These are phyloP conservation scores for Euleptes europaea DNA, from an alignment of 2,113 vertebrate species.

Conservation along the genomic window DNA sequence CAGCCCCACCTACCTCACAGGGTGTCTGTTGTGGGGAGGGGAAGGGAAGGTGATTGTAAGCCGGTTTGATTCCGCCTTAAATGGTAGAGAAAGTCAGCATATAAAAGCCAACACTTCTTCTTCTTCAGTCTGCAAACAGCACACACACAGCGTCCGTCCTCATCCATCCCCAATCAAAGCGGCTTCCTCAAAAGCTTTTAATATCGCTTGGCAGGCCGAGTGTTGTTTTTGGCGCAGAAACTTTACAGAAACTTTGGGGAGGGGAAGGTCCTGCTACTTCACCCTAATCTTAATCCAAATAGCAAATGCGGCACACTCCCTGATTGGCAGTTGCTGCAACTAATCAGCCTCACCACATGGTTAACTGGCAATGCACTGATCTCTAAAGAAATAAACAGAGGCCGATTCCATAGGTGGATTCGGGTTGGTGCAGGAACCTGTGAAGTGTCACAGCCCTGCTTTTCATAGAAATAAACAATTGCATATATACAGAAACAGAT, in stretches of 20 bases:
- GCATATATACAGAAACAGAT: neutral
- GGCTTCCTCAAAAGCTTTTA: slow-evolving; percentile 41
- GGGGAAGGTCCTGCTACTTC: neutral
- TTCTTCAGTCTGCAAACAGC: neutral
- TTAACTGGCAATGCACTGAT: neutral
- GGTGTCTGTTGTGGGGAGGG: no score
- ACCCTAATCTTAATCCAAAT: slow-evolving; percentile 35
- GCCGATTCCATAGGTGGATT: fast-evolving
- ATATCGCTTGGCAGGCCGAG: slow-evolving; percentile 34
- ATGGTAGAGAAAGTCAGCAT: no score
- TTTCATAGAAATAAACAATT: neutral
- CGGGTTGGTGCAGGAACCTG: neutral
- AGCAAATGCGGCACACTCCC: neutral
- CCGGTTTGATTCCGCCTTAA: no score
- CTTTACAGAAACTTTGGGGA: slow-evolving; percentile 17
- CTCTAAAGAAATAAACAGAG: neutral
- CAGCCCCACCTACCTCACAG: no score
- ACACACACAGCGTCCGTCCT: fast-evolving
- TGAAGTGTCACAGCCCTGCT: neutral
- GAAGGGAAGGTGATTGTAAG: no score
- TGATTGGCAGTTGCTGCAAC: slow-evolving; percentile 18
- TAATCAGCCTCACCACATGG: slow-evolving; percentile 26
- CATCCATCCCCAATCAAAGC: neutral
- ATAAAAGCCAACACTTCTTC: no score
- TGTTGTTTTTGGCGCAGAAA: slow-evolving; percentile 41